These are phyloP conservation scores for Malacoctenus gilli DNA, from an alignment of 2,797 vertebrate species.

Conservation along the genomic window DNA sequence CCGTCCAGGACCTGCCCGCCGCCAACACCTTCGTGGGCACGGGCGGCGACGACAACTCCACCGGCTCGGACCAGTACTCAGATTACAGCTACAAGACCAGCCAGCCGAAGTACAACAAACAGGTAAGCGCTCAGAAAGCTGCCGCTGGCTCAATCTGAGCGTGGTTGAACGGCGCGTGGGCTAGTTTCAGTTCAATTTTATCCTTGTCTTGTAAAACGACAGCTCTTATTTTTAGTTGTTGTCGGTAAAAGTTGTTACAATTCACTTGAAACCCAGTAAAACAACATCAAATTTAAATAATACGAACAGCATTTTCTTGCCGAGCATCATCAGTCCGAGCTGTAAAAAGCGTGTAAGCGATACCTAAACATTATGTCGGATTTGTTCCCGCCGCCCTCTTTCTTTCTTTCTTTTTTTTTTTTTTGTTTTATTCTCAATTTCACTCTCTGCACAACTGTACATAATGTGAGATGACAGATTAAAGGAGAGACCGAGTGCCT, in stretches of 20 bases:
- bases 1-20: constrained; percentile 97
- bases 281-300: constrained; percentile 8
- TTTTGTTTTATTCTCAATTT: constrained; percentile 10
- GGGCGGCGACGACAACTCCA: constrained; percentile 95
- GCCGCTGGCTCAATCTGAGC: background rate
- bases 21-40: constrained; percentile 99
- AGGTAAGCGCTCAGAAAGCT: constrained; percentile 93
- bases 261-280: constrained; percentile 9
- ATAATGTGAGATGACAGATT: constrained; percentile 5
- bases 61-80: constrained; percentile 98
- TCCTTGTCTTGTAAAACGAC: constrained; percentile 12
- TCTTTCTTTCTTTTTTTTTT: no score
- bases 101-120: constrained; percentile 98
- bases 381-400: constrained; percentile 3
- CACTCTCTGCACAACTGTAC: background rate
- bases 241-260: no score
- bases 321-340: background rate
- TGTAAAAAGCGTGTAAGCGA: constrained; percentile 19
- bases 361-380: constrained; percentile 2
- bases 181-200: no score
- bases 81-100: constrained; percentile 99
- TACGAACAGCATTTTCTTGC: background rate
- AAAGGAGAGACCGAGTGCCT: background rate
- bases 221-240: no score
- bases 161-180: no score